These are phyloP conservation scores for Zaprionus ghesquierei DNA, from an alignment of 1,140 invertebrate species.

Conservation along the genomic window DNA sequence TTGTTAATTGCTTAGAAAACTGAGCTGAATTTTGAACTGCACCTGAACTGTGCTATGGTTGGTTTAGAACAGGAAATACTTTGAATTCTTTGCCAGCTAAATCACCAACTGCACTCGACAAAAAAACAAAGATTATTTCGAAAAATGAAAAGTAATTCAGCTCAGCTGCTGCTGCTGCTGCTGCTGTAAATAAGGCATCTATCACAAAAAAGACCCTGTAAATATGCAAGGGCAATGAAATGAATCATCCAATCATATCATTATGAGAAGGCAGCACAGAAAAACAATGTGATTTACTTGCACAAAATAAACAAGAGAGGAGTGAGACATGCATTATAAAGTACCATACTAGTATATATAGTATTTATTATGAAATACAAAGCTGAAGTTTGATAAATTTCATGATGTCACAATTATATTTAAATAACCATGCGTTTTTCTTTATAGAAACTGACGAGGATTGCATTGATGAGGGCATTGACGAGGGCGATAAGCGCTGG, in stretches of 20 bases:
- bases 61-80: not conserved
- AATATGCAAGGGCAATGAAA: slow-evolving; percentile 7
- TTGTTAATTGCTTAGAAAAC: not conserved
- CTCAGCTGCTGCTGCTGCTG: too few relatives aligned
- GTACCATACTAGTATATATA: not conserved
- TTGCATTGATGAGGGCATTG: slow-evolving; percentile 94
- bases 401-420: too few relatives aligned
- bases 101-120: too few relatives aligned
- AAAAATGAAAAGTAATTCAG: not conserved
- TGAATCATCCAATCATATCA: slow-evolving; percentile 25
- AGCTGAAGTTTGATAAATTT: too few relatives aligned
- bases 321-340: not conserved
- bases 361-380: not conserved
- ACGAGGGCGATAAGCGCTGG: slow-evolving; percentile 84
- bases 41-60: not conserved
- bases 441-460: slow-evolving; percentile 91
- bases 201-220: slow-evolving; percentile 2
- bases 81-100: too few relatives aligned
- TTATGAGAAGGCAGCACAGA: not conserved
- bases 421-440: too few relatives aligned
- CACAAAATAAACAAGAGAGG: not conserved
- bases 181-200: slow-evolving; percentile 16
- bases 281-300: slow-evolving; percentile 12
- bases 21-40: not conserved
- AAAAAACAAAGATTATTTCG: not conserved